Evolutionary conservation across 92 coral and sea anemone species (phyloP).

Genomic region (Zoanthus sociatus): DNA sequence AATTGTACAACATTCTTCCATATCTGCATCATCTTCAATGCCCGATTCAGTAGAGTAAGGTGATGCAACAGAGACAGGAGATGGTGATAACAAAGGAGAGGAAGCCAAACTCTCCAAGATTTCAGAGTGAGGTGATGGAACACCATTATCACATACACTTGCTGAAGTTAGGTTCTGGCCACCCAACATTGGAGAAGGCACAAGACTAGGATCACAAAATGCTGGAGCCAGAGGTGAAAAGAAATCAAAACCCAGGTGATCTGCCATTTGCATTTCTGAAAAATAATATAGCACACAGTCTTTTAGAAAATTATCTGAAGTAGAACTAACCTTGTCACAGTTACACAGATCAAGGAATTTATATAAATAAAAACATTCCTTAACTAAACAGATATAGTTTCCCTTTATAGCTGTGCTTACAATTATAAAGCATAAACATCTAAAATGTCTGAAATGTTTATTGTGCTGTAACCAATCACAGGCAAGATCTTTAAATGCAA

Average conservation of each 20-base stretch:
- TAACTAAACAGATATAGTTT: too few species aligned
- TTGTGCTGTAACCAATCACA: too few species aligned
- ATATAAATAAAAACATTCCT: too few species aligned
- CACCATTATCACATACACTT: background rate
- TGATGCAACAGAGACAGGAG: slow-evolving; percentile 67
- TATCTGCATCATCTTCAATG: slow-evolving; percentile 82
- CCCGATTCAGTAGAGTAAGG: slow-evolving; percentile 85
- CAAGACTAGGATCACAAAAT: slow-evolving; percentile 25
- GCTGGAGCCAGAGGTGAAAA: slow-evolving; percentile 37
- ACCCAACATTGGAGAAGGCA: background rate
- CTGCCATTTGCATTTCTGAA: slow-evolving; percentile 72
- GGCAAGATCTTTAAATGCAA: too few species aligned
- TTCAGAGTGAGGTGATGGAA: slow-evolving; percentile 66
- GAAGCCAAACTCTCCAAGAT: slow-evolving; percentile 70
- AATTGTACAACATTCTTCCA: slow-evolving; percentile 54
- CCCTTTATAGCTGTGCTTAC: too few species aligned
- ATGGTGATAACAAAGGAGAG: slow-evolving; percentile 76
- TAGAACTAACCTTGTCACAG: too few species aligned
- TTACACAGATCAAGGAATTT: too few species aligned
- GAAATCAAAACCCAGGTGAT: slow-evolving; percentile 49
- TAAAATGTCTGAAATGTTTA: too few species aligned
- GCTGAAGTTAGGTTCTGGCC: slow-evolving; percentile 29
- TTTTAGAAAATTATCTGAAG: too few species aligned
- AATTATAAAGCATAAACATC: too few species aligned
- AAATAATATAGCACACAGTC: slow-evolving; percentile 46